These are phyloP conservation scores for Agrilus planipennis DNA, from an alignment of 1,140 invertebrate species.

Conservation along the genomic window DNA sequence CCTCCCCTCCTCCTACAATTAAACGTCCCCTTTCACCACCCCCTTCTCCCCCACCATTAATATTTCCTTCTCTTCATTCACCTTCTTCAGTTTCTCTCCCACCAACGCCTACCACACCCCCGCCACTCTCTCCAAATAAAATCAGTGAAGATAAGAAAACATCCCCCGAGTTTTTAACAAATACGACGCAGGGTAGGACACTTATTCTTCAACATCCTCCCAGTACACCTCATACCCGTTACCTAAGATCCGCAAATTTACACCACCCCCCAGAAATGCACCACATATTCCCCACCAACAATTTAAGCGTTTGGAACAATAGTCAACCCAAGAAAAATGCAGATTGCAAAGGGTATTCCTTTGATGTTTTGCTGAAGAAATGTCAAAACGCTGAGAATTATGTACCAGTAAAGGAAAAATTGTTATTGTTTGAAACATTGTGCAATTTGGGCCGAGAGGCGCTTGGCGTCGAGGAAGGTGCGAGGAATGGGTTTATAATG, in stretches of 20 bases:
- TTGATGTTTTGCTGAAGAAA: constrained; percentile 39
- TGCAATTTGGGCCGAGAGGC: constrained; percentile 39
- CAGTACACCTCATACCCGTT: no score
- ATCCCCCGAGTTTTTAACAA: no score
- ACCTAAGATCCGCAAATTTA: neutral
- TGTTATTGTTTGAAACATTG: constrained; percentile 46
- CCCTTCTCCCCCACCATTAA: neutral
- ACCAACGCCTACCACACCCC: neutral
- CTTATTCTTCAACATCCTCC: no score
- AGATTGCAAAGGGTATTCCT: no score
- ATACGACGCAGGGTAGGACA: no score
- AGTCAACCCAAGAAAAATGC: constrained; percentile 28
- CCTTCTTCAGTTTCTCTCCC: no score
- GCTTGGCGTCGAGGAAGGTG: constrained; percentile 39
- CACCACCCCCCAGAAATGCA: neutral
- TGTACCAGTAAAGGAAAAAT: constrained; percentile 47
- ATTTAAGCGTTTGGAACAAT: neutral
- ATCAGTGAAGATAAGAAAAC: no score
- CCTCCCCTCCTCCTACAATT: neutral
- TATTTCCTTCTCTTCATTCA: no score
- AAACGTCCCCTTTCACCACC: neutral
- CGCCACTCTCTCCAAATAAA: neutral
- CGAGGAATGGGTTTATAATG: constrained; percentile 28
- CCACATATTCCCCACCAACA: constrained; percentile 2
- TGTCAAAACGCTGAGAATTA: constrained; percentile 47